phyloP scores from a whole-genome alignment of 2,113 vertebrate genomes.

The Oostethus manadensis region DNA sequence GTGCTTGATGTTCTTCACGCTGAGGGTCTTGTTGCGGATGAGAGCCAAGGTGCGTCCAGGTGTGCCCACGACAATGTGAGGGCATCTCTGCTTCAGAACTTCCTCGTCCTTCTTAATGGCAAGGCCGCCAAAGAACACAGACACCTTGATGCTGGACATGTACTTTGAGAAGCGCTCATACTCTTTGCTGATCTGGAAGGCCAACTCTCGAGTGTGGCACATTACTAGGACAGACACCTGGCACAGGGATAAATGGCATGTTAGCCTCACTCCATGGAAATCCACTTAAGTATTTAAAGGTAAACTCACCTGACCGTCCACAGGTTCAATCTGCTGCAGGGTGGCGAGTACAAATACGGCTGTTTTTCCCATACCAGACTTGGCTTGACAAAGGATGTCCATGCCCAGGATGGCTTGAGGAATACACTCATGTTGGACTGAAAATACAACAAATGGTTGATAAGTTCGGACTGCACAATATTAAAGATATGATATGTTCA shows the following conservation, averaged over 20 bases:
- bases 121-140: slow-evolving; percentile 83
- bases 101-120: slow-evolving; percentile 86
- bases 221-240: slow-evolving; percentile 83
- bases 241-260: not conserved
- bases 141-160: slow-evolving; percentile 83
- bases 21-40: slow-evolving; percentile 75
- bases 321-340: slow-evolving; percentile 83
- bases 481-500: too few relatives aligned
- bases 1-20: slow-evolving; percentile 82
- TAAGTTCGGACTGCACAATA: not conserved
- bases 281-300: not conserved
- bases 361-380: slow-evolving; percentile 88
- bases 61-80: slow-evolving; percentile 84
- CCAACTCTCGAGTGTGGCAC: slow-evolving; percentile 86
- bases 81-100: slow-evolving; percentile 79
- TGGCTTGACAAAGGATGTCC: slow-evolving; percentile 86
- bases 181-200: slow-evolving; percentile 89
- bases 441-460: not conserved
- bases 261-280: not conserved
- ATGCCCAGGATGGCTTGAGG: slow-evolving; percentile 87
- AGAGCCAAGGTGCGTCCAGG: slow-evolving; percentile 81
- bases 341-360: slow-evolving; percentile 85
- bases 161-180: slow-evolving; percentile 89
- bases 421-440: slow-evolving; percentile 88
- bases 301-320: slow-evolving; percentile 78